Base-by-base conservation (phyloP, 2,113 vertebrate genomes). In the Periophthalmodon schlosseri region DNA sequence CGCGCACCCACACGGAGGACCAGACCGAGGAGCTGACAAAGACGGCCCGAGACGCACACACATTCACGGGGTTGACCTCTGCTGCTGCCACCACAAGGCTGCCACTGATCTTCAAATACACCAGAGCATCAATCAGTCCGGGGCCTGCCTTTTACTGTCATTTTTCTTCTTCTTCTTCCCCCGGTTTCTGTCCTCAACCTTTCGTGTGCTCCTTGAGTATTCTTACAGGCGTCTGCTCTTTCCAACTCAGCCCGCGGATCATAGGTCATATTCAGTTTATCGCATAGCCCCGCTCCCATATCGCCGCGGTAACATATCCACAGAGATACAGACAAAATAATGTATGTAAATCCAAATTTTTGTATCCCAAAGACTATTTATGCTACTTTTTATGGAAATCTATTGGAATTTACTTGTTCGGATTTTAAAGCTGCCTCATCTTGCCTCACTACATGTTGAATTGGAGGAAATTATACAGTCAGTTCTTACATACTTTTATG, bases 31-130 rank as follows among this genome's bases (percentile, higher is more conserved):
- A 76, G 72, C 84, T 36, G 57, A 82, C 78, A 87, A 88, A 71
- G 84, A 77, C 74, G 75, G 73, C 75, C 74, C 64, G 20, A 18
- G 10, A 52, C 61, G 49, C 58, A 70, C 73, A 74, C 83, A 74
- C 74, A 78, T 24, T 77, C 71, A 84, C 91, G 75, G 81, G 81
- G 16, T 87, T 96, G 94, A 96, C 95, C 95, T 92, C 87, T 81
- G 91, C 81, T 91, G 93, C 91, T 93, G 94, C 92, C 78, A 89
- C 91, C 89, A 94, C 92, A 94, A 95, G 94, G 93, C 94, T 94
- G 91, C 75, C 92, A 95, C 94, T 95, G 94, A 96, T 95, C 95
- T 96, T 96, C 95, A 96, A 94, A 96, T 95, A 94, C 94, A 90
- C 95, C 91, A 92, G 91, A 94, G 92, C 94, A 97, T 97, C 95